phyloP scores from a whole-genome alignment of 2,113 vertebrate species.

The Passerina amoena region DNA sequence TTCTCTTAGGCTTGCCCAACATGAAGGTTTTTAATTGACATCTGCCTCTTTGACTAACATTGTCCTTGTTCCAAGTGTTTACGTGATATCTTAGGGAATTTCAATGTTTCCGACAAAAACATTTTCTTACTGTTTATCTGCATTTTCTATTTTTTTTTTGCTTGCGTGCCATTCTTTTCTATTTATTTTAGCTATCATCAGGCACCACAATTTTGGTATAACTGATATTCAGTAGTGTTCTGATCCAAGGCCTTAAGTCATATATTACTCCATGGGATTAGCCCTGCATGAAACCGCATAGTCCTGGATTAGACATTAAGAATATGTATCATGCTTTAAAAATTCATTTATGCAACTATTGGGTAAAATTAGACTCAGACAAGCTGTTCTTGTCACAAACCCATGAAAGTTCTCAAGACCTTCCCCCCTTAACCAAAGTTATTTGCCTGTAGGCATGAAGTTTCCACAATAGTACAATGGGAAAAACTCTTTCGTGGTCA shows the following conservation, averaged over 20 bases:
- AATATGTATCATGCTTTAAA: slow-evolving; percentile 64
- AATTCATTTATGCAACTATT: slow-evolving; percentile 57
- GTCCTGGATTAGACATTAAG: slow-evolving; percentile 52
- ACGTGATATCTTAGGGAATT: neutral
- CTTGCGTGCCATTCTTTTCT: neutral
- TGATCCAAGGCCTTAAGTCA: slow-evolving; percentile 49
- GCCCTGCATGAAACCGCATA: slow-evolving; percentile 25
- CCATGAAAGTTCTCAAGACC: slow-evolving; percentile 11
- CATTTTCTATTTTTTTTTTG: neutral
- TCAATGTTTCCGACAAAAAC: neutral
- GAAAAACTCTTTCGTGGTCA: neutral
- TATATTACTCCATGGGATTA: slow-evolving; percentile 46
- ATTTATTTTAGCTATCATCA: slow-evolving; percentile 26
- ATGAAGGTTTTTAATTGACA: neutral
- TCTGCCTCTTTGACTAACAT: neutral
- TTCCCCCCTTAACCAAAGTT: slow-evolving; percentile 28
- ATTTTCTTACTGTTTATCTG: neutral
- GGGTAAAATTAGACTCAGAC: slow-evolving; percentile 60
- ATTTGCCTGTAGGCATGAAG: slow-evolving; percentile 32
- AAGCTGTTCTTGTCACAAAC: slow-evolving; percentile 47
- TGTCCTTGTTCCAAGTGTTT: neutral
- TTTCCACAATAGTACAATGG: neutral
- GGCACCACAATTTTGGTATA: slow-evolving; percentile 32
- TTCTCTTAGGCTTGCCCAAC: neutral
- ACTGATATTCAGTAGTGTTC: slow-evolving; percentile 38